These are phyloP conservation scores for Caenorhabditis parvicauda DNA, from an alignment of 2,888 invertebrate species.

Conservation along the genomic window DNA sequence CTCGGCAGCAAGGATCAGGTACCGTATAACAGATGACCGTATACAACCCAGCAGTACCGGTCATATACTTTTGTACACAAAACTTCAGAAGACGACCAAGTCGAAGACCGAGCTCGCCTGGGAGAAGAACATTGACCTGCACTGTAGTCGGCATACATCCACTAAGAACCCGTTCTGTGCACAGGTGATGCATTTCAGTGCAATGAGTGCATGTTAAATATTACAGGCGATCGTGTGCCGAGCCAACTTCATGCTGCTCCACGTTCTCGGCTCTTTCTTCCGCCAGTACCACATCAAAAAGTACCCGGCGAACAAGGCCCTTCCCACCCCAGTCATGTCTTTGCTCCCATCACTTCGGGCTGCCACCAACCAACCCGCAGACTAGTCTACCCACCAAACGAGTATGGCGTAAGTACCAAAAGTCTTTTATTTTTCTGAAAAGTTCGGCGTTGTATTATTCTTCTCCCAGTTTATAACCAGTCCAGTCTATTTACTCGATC, in stretches of 20 bases:
- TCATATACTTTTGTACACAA: too few relatives aligned
- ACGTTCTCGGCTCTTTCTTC: slow-evolving; percentile 31
- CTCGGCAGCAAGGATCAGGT: slow-evolving; percentile 20
- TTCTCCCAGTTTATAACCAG: too few relatives aligned
- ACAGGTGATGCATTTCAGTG: too few relatives aligned
- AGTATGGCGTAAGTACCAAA: too few relatives aligned
- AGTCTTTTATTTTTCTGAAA: too few relatives aligned
- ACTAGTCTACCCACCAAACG: too few relatives aligned
- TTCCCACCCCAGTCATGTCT: neutral
- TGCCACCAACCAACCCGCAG: neutral
- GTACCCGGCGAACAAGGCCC: slow-evolving; percentile 11
- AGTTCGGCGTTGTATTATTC: too few relatives aligned
- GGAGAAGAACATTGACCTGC: slow-evolving; percentile 30
- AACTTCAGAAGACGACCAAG: too few relatives aligned
- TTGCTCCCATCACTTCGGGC: neutral
- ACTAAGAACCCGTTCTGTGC: slow-evolving; percentile 24
- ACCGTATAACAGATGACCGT: too few relatives aligned
- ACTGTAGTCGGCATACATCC: slow-evolving; percentile 25
- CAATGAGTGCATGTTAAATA: slow-evolving; percentile 12
- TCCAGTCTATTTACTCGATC: too few relatives aligned
- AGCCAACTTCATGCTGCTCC: slow-evolving; percentile 33
- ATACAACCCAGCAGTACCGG: too few relatives aligned
- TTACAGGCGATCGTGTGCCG: slow-evolving; percentile 37
- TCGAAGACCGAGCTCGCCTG: slow-evolving; percentile 11
- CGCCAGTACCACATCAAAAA: slow-evolving; percentile 23